These are phyloP conservation scores for Serrognathus titanus DNA, from an alignment of 2,888 invertebrate species.

Conservation along the genomic window DNA sequence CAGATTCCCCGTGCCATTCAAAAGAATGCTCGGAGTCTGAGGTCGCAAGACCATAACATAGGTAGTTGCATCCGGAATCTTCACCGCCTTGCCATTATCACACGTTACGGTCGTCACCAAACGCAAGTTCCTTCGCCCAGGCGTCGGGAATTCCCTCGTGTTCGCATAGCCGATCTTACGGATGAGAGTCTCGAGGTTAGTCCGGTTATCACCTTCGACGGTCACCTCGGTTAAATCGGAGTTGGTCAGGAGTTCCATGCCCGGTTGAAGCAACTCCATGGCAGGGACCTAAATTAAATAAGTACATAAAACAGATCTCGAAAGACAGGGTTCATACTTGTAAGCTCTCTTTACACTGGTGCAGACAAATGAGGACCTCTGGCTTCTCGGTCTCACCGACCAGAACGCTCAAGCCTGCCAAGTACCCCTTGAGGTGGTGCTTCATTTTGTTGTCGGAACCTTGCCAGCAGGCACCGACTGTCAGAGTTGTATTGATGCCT, in stretches of 20 bases:
- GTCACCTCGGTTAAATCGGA: slow-evolving; percentile 83
- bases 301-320: neutral
- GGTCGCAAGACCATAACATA: slow-evolving; percentile 86
- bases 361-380: slow-evolving; percentile 71
- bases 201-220: slow-evolving; percentile 86
- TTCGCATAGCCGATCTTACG: slow-evolving; percentile 90
- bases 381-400: slow-evolving; percentile 72
- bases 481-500: slow-evolving; percentile 88
- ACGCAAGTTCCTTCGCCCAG: slow-evolving; percentile 84
- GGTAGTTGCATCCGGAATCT: slow-evolving; percentile 74
- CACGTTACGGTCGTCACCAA: slow-evolving; percentile 76
- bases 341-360: slow-evolving; percentile 79
- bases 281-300: slow-evolving; percentile 58
- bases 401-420: slow-evolving; percentile 80
- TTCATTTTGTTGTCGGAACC: slow-evolving; percentile 88
- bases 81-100: slow-evolving; percentile 69
- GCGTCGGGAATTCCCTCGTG: slow-evolving; percentile 88
- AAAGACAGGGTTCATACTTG: slow-evolving; percentile 41
- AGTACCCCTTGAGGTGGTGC: slow-evolving; percentile 85
- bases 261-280: slow-evolving; percentile 71
- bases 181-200: slow-evolving; percentile 82
- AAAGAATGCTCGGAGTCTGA: slow-evolving; percentile 77
- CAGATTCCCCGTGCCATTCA: slow-evolving; percentile 77
- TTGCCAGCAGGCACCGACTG: slow-evolving; percentile 98
- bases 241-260: slow-evolving; percentile 72